phyloP scores from a whole-genome alignment of 2,113 vertebrate species.

The Gambusia holbrooki region DNA sequence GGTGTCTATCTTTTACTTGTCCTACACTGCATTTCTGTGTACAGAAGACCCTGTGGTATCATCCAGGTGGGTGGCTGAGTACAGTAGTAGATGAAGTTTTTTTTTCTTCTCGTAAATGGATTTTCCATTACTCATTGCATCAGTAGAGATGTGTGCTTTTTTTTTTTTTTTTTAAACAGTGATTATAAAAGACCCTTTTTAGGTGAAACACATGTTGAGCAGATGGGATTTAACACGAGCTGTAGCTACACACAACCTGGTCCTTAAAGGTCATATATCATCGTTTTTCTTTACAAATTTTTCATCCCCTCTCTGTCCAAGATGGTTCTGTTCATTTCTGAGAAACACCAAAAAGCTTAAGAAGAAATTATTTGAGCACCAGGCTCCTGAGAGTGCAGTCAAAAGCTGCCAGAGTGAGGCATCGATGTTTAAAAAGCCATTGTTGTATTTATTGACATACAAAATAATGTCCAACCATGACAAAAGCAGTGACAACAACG shows the following conservation, averaged over 20 bases:
- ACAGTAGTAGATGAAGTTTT: constrained; percentile 37
- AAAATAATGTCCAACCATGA: neutral
- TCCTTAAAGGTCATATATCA: constrained; percentile 29
- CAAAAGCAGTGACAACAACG: too few species aligned
- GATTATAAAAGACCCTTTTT: constrained; percentile 31
- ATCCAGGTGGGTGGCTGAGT: constrained; percentile 67
- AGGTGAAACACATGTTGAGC: constrained; percentile 49
- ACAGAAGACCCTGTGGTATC: constrained; percentile 14
- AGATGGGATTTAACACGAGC: constrained; percentile 59
- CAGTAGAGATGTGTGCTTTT: constrained; percentile 62
- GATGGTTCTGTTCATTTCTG: neutral
- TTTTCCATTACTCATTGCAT: constrained; percentile 71
- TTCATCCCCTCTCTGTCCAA: neutral
- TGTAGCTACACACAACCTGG: constrained; percentile 50
- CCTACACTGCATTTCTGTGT: constrained; percentile 20
- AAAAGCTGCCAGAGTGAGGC: neutral
- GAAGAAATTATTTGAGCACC: neutral
- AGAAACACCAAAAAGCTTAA: neutral
- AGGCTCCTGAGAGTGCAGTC: neutral
- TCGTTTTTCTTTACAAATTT: constrained; percentile 35
- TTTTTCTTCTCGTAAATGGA: constrained; percentile 18
- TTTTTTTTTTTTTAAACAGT: constrained; percentile 60
- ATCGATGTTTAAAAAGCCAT: neutral
- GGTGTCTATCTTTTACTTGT: constrained; percentile 52
- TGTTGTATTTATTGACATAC: neutral